Percentiles rank a stretch among this genome's conserved stretches.
These are phyloP conservation scores for Eupithecia exiguata DNA, from an alignment of 2,888 invertebrate species.

Conservation along the genomic window DNA sequence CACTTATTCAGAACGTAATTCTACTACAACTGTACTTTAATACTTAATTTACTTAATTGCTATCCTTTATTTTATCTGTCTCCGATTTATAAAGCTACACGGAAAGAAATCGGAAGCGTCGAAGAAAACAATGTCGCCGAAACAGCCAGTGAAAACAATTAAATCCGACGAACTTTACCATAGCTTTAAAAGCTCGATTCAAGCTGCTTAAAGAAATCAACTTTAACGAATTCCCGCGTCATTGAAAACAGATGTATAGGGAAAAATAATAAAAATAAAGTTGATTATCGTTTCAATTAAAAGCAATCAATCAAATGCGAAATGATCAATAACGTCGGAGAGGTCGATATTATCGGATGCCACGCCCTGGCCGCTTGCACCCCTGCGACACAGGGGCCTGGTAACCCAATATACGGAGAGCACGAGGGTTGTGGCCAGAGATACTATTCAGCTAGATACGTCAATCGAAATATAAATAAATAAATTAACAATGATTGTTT, in stretches of 20 bases:
- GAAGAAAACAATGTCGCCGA: not conserved
- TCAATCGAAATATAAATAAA: slow-evolving; percentile 10
- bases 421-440: slow-evolving; percentile 58
- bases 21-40: not conserved
- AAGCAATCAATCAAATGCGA: slow-evolving; percentile 65
- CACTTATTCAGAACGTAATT: slow-evolving; percentile 14
- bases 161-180: not conserved
- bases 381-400: slow-evolving; percentile 67
- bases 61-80: not conserved
- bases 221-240: not conserved
- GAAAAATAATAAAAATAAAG: slow-evolving; percentile 34
- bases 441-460: slow-evolving; percentile 52
- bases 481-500: too few relatives aligned
- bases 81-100: not conserved
- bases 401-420: slow-evolving; percentile 78
- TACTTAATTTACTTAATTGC: not conserved
- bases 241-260: slow-evolving; percentile 1
- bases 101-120: not conserved
- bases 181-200: not conserved
- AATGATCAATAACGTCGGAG: slow-evolving; percentile 64
- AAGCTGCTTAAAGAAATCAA: slow-evolving; percentile 1
- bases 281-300: slow-evolving; percentile 49
- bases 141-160: not conserved
- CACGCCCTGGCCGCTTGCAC: slow-evolving; percentile 54
- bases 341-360: slow-evolving; percentile 64